These are phyloP conservation scores for Cochlearius cochlearius DNA, from an alignment of 2,113 vertebrate genomes.

Conservation along the genomic window DNA sequence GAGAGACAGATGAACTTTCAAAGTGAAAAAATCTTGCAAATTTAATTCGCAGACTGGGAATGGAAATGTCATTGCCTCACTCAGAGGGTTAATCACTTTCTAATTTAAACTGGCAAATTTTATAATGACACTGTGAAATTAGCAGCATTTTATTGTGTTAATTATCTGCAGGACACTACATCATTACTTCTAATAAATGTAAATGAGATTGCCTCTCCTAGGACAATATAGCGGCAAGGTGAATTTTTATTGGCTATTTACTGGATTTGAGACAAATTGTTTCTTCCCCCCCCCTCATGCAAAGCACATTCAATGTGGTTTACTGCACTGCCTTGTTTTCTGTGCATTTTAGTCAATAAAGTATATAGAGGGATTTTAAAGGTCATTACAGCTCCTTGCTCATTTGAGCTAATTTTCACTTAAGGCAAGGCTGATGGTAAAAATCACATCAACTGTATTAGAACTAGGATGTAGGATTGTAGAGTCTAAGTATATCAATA, in stretches of 20 bases:
- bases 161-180: slow-evolving; percentile 84
- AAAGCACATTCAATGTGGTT: slow-evolving; percentile 35
- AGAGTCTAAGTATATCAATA: neutral
- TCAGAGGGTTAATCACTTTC: slow-evolving; percentile 84
- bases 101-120: slow-evolving; percentile 83
- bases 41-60: slow-evolving; percentile 82
- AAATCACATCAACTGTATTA: slow-evolving; percentile 25
- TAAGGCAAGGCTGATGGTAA: slow-evolving; percentile 33
- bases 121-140: slow-evolving; percentile 90
- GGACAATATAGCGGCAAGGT: slow-evolving; percentile 80
- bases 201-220: slow-evolving; percentile 79
- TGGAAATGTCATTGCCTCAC: slow-evolving; percentile 82
- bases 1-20: slow-evolving; percentile 63
- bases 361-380: slow-evolving; percentile 31
- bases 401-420: slow-evolving; percentile 56
- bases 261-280: slow-evolving; percentile 49
- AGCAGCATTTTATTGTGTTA: slow-evolving; percentile 87
- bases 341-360: slow-evolving; percentile 51
- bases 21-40: slow-evolving; percentile 71
- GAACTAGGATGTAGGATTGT: neutral
- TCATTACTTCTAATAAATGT: slow-evolving; percentile 85
- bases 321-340: slow-evolving; percentile 4
- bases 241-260: slow-evolving; percentile 81
- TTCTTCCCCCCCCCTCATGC: neutral
- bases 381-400: slow-evolving; percentile 49